Base-by-base conservation (phyloP, 1,140 invertebrate genomes). In the Drosophila bocqueti region DNA sequence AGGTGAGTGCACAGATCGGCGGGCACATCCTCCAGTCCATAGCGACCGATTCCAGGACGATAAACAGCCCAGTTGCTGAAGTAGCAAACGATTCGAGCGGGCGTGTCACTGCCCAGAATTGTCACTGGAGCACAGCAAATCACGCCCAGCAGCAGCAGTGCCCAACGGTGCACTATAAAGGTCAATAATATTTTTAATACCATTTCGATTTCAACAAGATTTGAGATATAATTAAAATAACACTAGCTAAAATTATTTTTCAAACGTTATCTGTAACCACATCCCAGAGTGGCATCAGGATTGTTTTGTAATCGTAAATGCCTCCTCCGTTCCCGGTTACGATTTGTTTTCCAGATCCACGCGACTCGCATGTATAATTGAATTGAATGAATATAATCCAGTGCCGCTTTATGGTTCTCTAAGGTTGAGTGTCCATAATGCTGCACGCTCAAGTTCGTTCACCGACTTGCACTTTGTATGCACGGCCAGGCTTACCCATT, bases 11-110 rank as follows among this genome's bases (percentile, higher is more conserved):
- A 98, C 36, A 96, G 93, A 75, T 97, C 95, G 2, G 94, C 96
- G 0, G 97, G 97, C 55, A 98, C 95, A 89, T 98, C 97, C 47
- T 97, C 95, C 49, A 98, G 95, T 2, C 94, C 95, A 84, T 98
- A 98, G 42, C 95, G 95, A 5, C 97, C 97, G 8, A 96, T 93
- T 7, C 96, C 97, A 1, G 97, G 96, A 40, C 97, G 94, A 93
- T 98, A 97, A n/a, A 97, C 95, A 6, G 97, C 97, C 97, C 97
- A 98, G 85, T 97, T 98, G 89, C 96, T 97, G 93, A 97, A 98
- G 94, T 98, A 98, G 85, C 97, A 98, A 31, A 97, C 96, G 54
- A 97, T 94, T 90, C 96, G 95, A 13, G 95, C 94, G 0, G 80
- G 73, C 43, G 86, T 84, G 16, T 91, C 80, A 2, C 36, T 54